Evolutionary conservation across 2,888 invertebrate genomes (phyloP).

Genomic region (Leptothorax acervorum): DNA sequence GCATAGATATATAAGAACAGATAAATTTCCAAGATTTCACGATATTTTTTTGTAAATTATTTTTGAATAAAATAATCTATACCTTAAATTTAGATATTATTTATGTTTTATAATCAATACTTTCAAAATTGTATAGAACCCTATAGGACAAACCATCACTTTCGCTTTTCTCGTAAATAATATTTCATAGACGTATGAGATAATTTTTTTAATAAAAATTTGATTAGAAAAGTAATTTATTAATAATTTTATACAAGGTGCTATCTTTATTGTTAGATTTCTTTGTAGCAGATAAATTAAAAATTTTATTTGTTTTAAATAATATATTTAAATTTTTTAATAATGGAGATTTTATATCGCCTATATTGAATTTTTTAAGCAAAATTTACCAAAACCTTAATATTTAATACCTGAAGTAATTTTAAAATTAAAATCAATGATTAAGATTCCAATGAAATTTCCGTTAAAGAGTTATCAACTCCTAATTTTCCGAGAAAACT

Average conservation of each 20-base stretch:
- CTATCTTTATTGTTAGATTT: not conserved
- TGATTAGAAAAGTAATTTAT: not conserved
- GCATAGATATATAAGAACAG: constrained; percentile 27
- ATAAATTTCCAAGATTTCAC: constrained; percentile 44
- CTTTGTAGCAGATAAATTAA: not conserved
- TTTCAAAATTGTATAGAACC: not conserved
- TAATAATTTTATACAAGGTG: not conserved
- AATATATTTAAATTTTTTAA: not conserved
- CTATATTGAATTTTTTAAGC: not conserved
- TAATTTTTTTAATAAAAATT: not conserved
- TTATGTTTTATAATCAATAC: not conserved
- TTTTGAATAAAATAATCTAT: not conserved
- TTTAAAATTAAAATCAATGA: constrained; percentile 4
- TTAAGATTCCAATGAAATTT: constrained; percentile 21
- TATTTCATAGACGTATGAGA: not conserved
- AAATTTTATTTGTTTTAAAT: not conserved
- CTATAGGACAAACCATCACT: not conserved
- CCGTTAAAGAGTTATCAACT: not conserved
- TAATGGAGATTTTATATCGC: not conserved
- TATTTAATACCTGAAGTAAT: not conserved
- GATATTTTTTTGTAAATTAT: not conserved
- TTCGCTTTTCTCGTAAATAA: not conserved
- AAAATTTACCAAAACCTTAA: not conserved
- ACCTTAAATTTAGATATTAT: not conserved
- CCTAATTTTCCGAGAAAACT: not conserved